Conservation (phyloP, 2,797 vertebrate species). For the Tachyglossus aculeatus region DNA sequence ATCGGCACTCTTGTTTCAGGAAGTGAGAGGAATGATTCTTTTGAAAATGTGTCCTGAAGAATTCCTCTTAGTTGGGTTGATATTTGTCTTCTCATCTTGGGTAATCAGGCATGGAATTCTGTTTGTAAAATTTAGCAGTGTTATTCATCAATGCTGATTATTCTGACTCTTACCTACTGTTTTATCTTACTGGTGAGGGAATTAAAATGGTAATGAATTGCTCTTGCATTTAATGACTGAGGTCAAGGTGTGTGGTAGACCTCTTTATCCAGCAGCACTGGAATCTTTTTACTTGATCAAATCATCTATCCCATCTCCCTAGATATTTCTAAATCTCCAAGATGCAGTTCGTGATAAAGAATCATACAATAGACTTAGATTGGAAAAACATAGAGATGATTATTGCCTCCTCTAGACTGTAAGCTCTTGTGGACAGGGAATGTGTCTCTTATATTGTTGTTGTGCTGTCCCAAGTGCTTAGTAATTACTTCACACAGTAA, state of each 20-base stretch:
- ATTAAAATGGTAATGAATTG: background rate
- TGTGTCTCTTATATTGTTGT: no score
- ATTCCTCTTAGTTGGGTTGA: background rate
- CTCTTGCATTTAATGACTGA: background rate
- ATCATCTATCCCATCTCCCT: background rate
- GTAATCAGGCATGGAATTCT: background rate
- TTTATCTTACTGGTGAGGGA: background rate
- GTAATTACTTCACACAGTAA: background rate
- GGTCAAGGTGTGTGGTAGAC: background rate
- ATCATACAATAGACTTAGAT: no score
- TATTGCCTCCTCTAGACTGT: no score
- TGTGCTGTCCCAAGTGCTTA: no score
- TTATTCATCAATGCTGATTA: background rate
- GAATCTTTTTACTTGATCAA: background rate
- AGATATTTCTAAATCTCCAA: background rate
- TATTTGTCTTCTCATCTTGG: background rate
- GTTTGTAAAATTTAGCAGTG: background rate
- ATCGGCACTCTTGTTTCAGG: no score
- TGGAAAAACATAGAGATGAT: no score
- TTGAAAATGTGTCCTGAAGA: background rate
- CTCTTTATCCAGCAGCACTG: background rate
- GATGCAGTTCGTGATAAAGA: background rate
- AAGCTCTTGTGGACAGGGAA: no score
- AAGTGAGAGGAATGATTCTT: no score
- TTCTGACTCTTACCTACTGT: background rate